Evolutionary conservation across 2,888 invertebrate genomes (phyloP), one percentile per base, ranked within the genome.

Genomic region (Pelosia muscerda): DNA sequence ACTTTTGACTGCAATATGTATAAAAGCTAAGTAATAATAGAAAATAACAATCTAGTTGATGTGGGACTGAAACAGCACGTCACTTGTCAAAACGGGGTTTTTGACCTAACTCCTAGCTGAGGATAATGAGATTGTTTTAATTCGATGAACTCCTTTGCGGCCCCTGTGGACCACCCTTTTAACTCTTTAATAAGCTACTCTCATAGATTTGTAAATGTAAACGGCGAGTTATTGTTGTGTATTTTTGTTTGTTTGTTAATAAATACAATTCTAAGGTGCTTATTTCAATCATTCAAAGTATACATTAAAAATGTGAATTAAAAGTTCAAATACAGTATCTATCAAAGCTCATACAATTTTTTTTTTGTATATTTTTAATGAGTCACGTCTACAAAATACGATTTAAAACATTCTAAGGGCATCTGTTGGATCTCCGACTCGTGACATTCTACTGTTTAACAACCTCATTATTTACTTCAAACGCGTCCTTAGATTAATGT

Each of bases 101-200:
- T 63, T 68, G 71, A 34, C 80, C 83, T 84, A 85, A 83, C 86
- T 82, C 85, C 80, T 78, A 77, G 72, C 78, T 8, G n/a, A 49
- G 80, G 84, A 83, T 88, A 90, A 89, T 87, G 88, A 87, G 87
- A 90, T 90, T 88, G 89, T 90, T 89, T 88, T 89, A 90, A 90
- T 91, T 90, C 86, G 84, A 72, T 81, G 79, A 84, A 88, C 85
- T 86, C 83, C 77, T 77, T 82, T 78, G 73, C 76, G 76, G 79
- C 83, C 84, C 81, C 83, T 81, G 84, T 77, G 84, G 86, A 81
- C 84, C 81, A 84, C 87, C 88, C 87, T 88, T 89, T 88, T 88
- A 91, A 90, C 86, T 92, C 89, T 87, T 82, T 92, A 92, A 92
- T 92, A 89, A 89, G 89, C 88, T 92, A 90, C 90, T 87, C 84